Conservation (phyloP, 1,140 invertebrate genomes). For the Rhysida immarginata region DNA sequence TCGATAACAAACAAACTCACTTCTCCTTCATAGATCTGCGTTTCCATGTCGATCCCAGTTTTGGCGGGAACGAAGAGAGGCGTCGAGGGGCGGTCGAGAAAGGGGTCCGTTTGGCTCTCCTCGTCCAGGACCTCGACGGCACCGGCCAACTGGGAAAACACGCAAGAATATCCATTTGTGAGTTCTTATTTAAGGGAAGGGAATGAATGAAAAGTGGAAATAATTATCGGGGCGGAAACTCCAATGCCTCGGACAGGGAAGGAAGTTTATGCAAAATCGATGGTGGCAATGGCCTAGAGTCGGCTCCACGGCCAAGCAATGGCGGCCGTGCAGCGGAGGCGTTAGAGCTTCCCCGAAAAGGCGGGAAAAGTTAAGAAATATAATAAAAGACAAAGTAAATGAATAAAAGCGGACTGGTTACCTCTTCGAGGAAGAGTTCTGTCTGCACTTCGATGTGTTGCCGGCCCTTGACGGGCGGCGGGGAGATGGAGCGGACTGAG, state of each 20-base stretch:
- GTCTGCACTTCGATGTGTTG: constrained; percentile 73
- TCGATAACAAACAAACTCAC: constrained; percentile 32
- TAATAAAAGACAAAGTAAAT: neutral
- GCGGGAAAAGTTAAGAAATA: no score
- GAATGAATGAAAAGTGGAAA: no score
- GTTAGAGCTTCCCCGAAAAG: neutral
- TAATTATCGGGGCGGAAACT: no score
- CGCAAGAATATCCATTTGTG: neutral
- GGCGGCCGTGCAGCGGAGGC: no score
- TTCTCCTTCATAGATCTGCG: constrained; percentile 75
- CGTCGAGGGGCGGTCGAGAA: constrained; percentile 45
- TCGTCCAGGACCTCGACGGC: constrained; percentile 42
- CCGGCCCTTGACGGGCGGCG: constrained; percentile 46
- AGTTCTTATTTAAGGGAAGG: no score
- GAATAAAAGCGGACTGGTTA: constrained; percentile 28
- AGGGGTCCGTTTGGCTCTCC: constrained; percentile 71
- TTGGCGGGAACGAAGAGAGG: constrained; percentile 59
- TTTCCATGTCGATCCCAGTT: constrained; percentile 56
- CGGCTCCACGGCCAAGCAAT: no score
- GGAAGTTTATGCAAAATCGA: no score
- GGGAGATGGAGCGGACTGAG: neutral
- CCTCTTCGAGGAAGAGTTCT: constrained; percentile 69
- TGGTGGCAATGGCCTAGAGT: no score
- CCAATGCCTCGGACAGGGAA: no score
- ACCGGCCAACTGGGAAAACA: neutral